phyloP scores from a whole-genome alignment of 2,888 invertebrate species.

The Drosophila helvetica region DNA sequence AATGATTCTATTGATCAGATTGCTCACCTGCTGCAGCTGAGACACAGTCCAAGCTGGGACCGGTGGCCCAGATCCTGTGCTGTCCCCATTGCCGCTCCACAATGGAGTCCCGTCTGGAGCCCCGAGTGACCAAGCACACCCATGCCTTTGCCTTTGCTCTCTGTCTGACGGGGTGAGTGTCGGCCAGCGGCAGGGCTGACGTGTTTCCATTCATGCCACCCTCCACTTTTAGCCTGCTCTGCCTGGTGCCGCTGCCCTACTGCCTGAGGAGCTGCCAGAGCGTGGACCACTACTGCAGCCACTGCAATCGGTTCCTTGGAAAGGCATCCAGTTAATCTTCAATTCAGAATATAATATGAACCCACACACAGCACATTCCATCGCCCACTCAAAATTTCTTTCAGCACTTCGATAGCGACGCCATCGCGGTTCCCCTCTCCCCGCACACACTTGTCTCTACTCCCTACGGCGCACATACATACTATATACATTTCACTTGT shows the following conservation, averaged over 20 bases:
- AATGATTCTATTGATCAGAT: not conserved
- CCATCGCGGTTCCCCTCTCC: too few species aligned
- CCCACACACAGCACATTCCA: not conserved
- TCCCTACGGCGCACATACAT: not conserved
- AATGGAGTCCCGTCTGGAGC: conserved; percentile 53
- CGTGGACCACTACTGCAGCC: conserved; percentile 58
- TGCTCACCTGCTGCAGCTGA: not conserved
- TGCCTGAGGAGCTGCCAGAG: conserved; percentile 58
- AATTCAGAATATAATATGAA: too few species aligned
- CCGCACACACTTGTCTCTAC: too few species aligned
- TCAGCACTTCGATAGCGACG: not conserved
- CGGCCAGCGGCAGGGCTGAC: not conserved
- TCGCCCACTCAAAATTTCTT: not conserved
- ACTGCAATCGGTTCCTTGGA: conserved; percentile 64
- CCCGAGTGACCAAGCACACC: conserved; percentile 48
- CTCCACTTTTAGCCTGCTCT: conserved; percentile 38
- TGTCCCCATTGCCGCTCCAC: conserved; percentile 56
- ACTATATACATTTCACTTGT: not conserved
- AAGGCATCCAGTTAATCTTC: conserved; percentile 13
- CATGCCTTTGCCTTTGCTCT: conserved; percentile 60
- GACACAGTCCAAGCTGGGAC: conserved; percentile 45
- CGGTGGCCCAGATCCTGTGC: conserved; percentile 40
- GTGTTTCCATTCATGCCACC: too few species aligned
- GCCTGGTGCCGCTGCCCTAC: conserved; percentile 62
- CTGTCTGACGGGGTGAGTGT: conserved; percentile 58